Evolutionary conservation across 2,797 vertebrate genomes (phyloP).

Genomic region (Clarias platycephalus): DNA sequence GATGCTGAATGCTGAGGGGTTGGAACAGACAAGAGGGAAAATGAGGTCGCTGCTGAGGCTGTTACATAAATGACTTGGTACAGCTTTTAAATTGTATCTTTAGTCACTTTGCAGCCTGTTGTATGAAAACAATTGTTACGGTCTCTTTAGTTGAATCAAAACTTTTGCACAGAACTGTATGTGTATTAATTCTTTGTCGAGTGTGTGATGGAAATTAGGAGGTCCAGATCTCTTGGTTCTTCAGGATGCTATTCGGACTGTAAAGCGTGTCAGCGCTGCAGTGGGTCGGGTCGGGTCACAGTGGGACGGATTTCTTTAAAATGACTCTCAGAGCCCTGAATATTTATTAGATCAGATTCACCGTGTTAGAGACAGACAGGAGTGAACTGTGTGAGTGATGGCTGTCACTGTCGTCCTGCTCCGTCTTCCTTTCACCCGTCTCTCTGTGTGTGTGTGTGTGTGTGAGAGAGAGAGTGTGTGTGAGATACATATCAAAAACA

Average conservation of each 20-base stretch:
- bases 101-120: no score
- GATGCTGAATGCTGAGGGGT: no score
- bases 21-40: no score
- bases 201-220: neutral
- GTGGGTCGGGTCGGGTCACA: neutral
- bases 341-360: conserved; percentile 52
- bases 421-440: neutral
- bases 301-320: conserved; percentile 29
- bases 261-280: conserved; percentile 24
- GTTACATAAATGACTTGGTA: no score
- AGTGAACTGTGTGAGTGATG: conserved; percentile 47
- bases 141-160: no score
- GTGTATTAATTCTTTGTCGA: neutral
- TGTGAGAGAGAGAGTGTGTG: neutral
- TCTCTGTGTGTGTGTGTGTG: neutral
- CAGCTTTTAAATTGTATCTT: no score
- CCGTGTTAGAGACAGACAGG: conserved; percentile 47
- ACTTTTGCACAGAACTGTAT: no score
- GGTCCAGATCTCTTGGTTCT: conserved; percentile 37
- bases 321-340: conserved; percentile 36
- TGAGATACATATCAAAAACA: conserved; percentile 5
- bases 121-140: no score
- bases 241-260: conserved; percentile 37
- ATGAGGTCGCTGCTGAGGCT: no score
- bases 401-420: conserved; percentile 37